A percentile compares a stretch with the other conserved stretches of the same genome.
Conservation (phyloP, 2,888 invertebrate genomes). For the Tipula vernalis region DNA sequence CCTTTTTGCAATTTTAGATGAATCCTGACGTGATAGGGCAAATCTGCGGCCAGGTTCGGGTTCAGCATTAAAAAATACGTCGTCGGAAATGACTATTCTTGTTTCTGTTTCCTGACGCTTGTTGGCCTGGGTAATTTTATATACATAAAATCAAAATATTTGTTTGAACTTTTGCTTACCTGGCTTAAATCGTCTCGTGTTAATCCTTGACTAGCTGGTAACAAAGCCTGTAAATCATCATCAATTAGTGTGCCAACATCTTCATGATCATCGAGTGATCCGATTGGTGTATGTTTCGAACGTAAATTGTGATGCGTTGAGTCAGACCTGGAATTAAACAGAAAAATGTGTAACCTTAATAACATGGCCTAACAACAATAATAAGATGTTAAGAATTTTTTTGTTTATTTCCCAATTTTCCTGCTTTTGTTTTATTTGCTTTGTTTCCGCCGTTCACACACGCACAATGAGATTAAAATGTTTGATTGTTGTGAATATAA, state of each 20-base stretch:
- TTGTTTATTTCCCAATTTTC: no score
- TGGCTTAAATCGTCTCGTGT: conserved; percentile 36
- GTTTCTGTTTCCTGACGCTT: no score
- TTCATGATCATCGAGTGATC: conserved; percentile 24
- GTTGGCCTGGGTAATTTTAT: no score
- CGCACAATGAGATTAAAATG: not conserved
- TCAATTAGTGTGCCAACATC: conserved; percentile 28
- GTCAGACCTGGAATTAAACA: conserved; percentile 15
- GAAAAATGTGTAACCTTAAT: not conserved
- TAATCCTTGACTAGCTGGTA: conserved; percentile 32
- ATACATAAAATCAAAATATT: no score
- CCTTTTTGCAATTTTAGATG: no score
- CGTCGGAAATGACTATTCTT: no score
- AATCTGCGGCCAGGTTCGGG: no score
- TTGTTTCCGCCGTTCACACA: not conserved
- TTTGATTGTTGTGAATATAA: not conserved
- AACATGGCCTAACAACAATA: not conserved
- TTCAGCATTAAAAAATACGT: no score
- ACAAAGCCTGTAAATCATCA: conserved; percentile 33
- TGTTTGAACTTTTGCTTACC: conserved; percentile 23
- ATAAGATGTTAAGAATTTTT: not conserved
- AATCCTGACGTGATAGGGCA: no score
- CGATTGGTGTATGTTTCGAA: conserved; percentile 5
- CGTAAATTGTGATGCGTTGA: conserved; percentile 17
- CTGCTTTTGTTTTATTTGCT: not conserved